A percentile compares a stretch with the other conserved stretches of the same genome.
Evolutionary conservation across 2,797 vertebrate genomes (phyloP).

Genomic region (Antrozous pallidus): DNA sequence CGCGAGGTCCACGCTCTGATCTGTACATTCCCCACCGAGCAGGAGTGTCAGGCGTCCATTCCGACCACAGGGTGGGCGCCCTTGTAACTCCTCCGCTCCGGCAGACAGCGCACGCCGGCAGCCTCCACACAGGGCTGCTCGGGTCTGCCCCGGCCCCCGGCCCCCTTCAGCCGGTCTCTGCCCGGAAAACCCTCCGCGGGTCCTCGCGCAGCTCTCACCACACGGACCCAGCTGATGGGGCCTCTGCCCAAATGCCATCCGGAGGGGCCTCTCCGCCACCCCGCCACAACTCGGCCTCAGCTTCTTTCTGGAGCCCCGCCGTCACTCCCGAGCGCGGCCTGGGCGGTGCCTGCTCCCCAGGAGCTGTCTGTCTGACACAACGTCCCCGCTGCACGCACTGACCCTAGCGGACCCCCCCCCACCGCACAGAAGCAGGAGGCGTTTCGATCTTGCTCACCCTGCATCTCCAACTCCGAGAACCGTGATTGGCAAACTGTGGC

Average conservation of each 20-base stretch:
- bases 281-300: background rate
- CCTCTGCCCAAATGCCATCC: background rate
- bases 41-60: background rate
- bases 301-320: background rate
- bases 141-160: background rate
- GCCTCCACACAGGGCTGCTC: background rate
- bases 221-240: fast-evolving
- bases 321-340: too few relatives aligned
- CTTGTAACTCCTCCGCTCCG: background rate
- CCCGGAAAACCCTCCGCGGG: background rate
- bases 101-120: background rate
- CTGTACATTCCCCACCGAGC: background rate
- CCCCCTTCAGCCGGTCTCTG: background rate
- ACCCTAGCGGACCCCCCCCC: background rate
- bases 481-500: too few relatives aligned
- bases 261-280: background rate
- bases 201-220: background rate
- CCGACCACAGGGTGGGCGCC: background rate
- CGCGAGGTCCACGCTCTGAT: background rate
- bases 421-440: background rate
- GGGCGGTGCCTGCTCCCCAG: background rate
- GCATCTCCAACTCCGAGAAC: background rate
- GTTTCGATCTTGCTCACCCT: background rate
- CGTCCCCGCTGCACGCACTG: too few relatives aligned
- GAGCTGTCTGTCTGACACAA: background rate